Base-by-base conservation (phyloP, 2,113 vertebrate genomes). In the Toxotes jaculatrix region DNA sequence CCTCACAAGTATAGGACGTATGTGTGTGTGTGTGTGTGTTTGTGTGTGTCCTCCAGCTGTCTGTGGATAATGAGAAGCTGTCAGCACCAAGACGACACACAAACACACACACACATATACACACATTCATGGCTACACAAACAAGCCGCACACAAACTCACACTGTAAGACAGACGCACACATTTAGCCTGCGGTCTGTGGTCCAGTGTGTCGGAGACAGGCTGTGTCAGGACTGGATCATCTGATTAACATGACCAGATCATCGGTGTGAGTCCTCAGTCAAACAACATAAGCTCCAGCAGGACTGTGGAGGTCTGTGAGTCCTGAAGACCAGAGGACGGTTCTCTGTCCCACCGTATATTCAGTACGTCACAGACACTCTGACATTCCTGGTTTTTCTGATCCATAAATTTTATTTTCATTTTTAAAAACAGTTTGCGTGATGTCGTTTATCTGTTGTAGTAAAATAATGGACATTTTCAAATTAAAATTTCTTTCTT, bases 51-150 rank as follows among this genome's bases (percentile, higher is more conserved):
- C 57, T 73, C 74, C 89, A 87, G 86, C 89, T 87, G 86, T 80
- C 72, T 31, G 79, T 72, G 60, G 79, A 85, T 83, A 85, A 88
- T 80, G 79, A 87, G 76, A 80, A 70, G 64, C 84, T 87, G 84
- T 87, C 87, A 63, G 79, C 75, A 85, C 34, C 61, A 45, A 68
- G 63, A 78, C 43, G 53, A 57, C 53, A 67, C 40, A 45, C 38
- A 65, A 45, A 73, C 66, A 59, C 59, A 56, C 67, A 62, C 34
- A 49, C 73, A 60, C 63, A 72, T 6, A 56, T 61, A 62, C 42
- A 49, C 73, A 60, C 63, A 72, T 6, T 36, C 61, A 77, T 13
- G 34, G n/a, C 62, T 31, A 78, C 75, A 74, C 62, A 78, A 47
- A 79, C 45, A 74, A 63, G 63, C 5, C 69, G 51, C 67, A n/a